phyloP scores from a whole-genome alignment of 1,140 invertebrate genomes.

The Nephotettix cincticeps region DNA sequence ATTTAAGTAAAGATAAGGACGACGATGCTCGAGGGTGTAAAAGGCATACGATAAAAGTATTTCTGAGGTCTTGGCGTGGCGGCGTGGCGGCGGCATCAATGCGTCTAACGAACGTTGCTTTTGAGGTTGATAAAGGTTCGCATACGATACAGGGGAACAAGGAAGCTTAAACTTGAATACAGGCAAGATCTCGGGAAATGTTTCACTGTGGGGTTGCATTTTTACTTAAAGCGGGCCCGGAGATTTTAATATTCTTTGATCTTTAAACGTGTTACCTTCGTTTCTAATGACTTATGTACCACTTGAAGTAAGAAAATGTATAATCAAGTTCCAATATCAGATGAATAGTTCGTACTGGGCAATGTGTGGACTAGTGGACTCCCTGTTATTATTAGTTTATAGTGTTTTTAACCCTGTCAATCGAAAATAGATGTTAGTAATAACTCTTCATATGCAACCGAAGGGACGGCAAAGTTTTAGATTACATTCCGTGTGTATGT shows the following conservation, averaged over 20 bases:
- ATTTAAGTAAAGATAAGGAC: background rate
- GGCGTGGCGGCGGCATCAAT: background rate
- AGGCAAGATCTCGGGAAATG: background rate
- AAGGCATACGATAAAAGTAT: background rate
- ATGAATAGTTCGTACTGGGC: no score
- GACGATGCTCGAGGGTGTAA: background rate
- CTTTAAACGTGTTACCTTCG: background rate
- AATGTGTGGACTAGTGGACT: no score
- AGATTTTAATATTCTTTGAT: background rate
- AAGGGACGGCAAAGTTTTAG: no score
- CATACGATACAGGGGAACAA: background rate
- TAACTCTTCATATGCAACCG: no score
- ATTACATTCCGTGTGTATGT: no score
- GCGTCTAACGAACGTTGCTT: background rate
- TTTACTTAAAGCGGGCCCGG: background rate
- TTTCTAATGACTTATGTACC: constrained; percentile 1
- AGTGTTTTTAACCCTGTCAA: no score
- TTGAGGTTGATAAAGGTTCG: background rate
- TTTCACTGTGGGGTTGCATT: background rate
- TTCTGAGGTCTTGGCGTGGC: background rate
- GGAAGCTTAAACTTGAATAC: background rate
- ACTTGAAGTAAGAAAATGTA: no score
- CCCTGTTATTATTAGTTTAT: no score
- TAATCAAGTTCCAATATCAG: no score
- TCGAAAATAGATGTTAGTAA: no score